Conservation (phyloP, 2,113 vertebrate species). For the Pachycephala philippinensis region DNA sequence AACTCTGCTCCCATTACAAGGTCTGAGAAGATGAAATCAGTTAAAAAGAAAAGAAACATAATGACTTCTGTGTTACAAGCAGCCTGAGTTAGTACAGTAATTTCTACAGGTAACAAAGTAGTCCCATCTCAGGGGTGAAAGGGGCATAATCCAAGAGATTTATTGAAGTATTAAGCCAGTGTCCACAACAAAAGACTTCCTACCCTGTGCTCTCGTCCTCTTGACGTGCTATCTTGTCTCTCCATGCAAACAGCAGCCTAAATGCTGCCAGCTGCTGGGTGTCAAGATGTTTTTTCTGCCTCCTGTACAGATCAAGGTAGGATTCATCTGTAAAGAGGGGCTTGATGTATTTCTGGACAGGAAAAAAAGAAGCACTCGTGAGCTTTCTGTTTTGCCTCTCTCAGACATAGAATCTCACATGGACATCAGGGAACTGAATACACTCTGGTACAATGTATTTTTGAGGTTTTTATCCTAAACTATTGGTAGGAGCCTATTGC, state of each 20-base stretch:
- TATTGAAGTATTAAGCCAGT: background rate
- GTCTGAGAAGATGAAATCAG: background rate
- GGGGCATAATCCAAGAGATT: background rate
- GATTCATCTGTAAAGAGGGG: slow-evolving; percentile 93
- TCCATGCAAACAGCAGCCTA: slow-evolving; percentile 89
- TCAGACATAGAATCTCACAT: background rate
- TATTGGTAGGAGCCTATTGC: background rate
- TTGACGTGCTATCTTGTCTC: slow-evolving; percentile 87
- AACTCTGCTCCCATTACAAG: background rate
- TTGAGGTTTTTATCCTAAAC: background rate
- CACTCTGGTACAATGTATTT: background rate
- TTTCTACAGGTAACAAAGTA: background rate
- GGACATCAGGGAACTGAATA: background rate
- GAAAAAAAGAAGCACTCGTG: background rate
- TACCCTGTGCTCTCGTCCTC: slow-evolving; percentile 97
- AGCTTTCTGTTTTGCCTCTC: background rate
- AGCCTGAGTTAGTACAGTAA: background rate
- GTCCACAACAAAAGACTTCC: background rate
- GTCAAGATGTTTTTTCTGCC: slow-evolving; percentile 90
- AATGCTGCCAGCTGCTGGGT: slow-evolving; percentile 92
- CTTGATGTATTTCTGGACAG: slow-evolving; percentile 87
- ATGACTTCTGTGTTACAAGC: background rate
- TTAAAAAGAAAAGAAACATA: background rate
- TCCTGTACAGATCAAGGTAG: slow-evolving; percentile 89
- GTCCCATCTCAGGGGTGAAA: background rate